phyloP scores from a whole-genome alignment of 2,888 invertebrate genomes.

The Callosobruchus maculatus region DNA sequence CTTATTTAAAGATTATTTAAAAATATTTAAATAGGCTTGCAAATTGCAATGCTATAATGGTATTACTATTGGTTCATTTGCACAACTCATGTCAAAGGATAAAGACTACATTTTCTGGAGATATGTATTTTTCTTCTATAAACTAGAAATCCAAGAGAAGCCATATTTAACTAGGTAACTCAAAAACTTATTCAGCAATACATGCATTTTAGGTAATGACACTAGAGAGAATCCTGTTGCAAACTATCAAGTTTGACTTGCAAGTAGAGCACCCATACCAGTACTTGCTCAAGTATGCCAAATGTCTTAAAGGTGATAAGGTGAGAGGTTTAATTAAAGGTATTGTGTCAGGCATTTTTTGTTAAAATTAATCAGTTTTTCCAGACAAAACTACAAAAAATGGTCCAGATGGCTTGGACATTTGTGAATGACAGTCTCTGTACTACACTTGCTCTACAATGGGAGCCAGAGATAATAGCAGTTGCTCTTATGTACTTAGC shows the following conservation, averaged over 20 bases:
- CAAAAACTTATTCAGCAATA: background rate
- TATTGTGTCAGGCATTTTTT: background rate
- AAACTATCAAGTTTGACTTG: conserved; percentile 97
- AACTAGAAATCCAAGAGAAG: too few relatives aligned
- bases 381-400: conserved; percentile 77
- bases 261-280: conserved; percentile 97
- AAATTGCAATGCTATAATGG: too few relatives aligned
- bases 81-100: too few relatives aligned
- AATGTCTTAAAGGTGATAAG: conserved; percentile 89
- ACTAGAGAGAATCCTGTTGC: conserved; percentile 88
- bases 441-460: conserved; percentile 93
- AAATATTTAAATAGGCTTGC: too few relatives aligned
- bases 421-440: conserved; percentile 98
- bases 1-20: too few relatives aligned
- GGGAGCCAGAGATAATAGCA: conserved; percentile 98
- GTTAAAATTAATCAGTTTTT: background rate
- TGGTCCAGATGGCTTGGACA: conserved; percentile 99
- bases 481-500: conserved; percentile 97
- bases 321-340: conserved; percentile 23
- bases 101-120: too few relatives aligned
- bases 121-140: too few relatives aligned
- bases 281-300: conserved; percentile 89
- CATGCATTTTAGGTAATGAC: conserved; percentile 64
- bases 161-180: too few relatives aligned
- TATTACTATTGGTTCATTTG: too few relatives aligned